Evolutionary conservation across 2,888 invertebrate species (phyloP).

Genomic region (Nipponacmea schrenckii): DNA sequence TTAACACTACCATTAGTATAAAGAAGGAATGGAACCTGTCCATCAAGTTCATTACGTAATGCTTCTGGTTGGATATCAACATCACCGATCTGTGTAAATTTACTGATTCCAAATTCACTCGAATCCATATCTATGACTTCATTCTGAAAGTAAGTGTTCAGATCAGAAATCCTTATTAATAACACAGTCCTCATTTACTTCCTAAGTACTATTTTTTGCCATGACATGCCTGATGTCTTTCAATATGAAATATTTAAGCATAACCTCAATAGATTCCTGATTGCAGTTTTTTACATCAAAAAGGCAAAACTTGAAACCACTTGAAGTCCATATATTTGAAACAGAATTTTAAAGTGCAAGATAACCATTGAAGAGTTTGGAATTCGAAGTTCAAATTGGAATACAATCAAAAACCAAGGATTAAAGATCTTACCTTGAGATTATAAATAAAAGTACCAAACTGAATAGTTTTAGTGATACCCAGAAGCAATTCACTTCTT

Average conservation of each 20-base stretch:
- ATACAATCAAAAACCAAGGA: no score
- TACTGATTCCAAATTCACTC: conserved; percentile 71
- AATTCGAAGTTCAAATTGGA: no score
- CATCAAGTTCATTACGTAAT: conserved; percentile 29
- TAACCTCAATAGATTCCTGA: no score
- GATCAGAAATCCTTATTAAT: background rate
- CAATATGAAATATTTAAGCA: no score
- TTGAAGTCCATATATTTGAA: no score
- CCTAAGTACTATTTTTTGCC: no score
- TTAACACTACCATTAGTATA: conserved; percentile 72
- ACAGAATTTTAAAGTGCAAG: no score
- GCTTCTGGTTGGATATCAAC: conserved; percentile 35
- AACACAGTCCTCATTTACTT: no score
- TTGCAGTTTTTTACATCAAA: no score
- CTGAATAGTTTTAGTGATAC: conserved; percentile 91
- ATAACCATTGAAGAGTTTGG: no score
- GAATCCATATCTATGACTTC: conserved; percentile 80
- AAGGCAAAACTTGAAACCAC: no score
- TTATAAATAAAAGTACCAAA: conserved; percentile 77
- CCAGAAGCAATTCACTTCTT: conserved; percentile 85
- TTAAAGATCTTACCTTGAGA: conserved; percentile 44
- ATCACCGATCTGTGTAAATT: conserved; percentile 35
- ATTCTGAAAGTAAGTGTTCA: conserved; percentile 39
- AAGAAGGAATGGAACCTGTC: conserved; percentile 48
- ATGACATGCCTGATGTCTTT: no score